Conservation (phyloP, 2,888 invertebrate species). For the Ochropleura plecta region DNA sequence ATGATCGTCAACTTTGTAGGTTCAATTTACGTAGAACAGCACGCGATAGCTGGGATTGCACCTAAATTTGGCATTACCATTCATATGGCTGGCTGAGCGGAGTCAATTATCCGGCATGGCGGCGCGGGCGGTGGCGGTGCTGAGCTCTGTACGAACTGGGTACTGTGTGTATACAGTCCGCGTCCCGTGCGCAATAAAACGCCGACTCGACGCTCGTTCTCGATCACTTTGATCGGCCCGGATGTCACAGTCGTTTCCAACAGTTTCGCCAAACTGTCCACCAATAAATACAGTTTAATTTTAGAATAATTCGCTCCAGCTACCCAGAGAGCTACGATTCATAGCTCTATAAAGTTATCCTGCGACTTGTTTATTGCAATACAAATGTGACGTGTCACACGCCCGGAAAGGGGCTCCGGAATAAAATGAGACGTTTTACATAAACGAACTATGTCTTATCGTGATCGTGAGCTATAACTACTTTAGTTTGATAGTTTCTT, state of each 20-base stretch:
- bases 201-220: constrained; percentile 75
- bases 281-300: constrained; percentile 84
- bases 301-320: constrained; percentile 84
- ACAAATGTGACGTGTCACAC: constrained; percentile 73
- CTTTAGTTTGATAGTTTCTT: constrained; percentile 59
- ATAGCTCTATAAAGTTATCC: constrained; percentile 77
- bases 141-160: background rate
- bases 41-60: constrained; percentile 61
- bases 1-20: constrained; percentile 58
- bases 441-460: constrained; percentile 58
- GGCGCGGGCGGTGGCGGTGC: constrained; percentile 21
- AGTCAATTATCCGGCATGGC: constrained; percentile 69
- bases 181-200: constrained; percentile 75
- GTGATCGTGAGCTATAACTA: constrained; percentile 59
- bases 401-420: constrained; percentile 60
- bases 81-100: constrained; percentile 65
- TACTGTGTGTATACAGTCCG: constrained; percentile 19
- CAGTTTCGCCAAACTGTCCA: constrained; percentile 76
- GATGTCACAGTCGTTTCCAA: constrained; percentile 84
- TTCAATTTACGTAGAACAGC: constrained; percentile 60
- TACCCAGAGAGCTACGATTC: constrained; percentile 75
- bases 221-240: constrained; percentile 88
- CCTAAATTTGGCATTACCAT: constrained; percentile 69
- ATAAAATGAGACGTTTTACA: constrained; percentile 67
- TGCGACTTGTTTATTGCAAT: constrained; percentile 75